phyloP scores from a whole-genome alignment of 2,113 vertebrate genomes.

The Cyphomyrus plagiostoma region DNA sequence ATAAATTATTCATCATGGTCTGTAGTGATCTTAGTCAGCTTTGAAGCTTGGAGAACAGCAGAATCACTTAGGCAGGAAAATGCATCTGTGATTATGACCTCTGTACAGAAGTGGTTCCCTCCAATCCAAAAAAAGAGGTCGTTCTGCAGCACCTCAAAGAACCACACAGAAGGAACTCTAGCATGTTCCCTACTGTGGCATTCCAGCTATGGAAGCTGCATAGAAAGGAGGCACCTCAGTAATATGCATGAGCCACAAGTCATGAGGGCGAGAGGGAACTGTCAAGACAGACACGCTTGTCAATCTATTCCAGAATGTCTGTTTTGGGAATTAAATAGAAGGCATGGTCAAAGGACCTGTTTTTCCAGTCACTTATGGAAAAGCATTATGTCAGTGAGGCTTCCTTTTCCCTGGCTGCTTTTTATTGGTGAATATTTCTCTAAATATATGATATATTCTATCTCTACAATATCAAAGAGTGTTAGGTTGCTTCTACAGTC shows the following conservation, averaged over 20 bases:
- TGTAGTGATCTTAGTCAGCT: neutral
- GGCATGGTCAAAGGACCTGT: conserved; percentile 22
- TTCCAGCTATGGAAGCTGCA: neutral
- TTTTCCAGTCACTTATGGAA: conserved; percentile 23
- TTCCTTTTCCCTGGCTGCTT: neutral
- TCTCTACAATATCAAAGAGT: conserved; percentile 5
- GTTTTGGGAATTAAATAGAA: conserved; percentile 40
- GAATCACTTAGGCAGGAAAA: neutral
- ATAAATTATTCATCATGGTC: neutral
- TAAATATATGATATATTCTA: neutral
- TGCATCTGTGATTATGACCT: neutral
- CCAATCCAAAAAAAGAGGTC: neutral
- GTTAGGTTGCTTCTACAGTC: neutral
- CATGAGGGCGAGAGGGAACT: conserved; percentile 4
- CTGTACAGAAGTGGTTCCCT: neutral
- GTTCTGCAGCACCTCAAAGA: neutral
- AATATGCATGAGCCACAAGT: conserved; percentile 20
- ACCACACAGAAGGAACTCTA: neutral
- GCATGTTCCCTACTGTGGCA: neutral
- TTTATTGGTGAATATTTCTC: conserved; percentile 5
- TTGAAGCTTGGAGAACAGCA: neutral
- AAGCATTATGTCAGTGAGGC: conserved; percentile 3
- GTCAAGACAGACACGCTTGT: neutral
- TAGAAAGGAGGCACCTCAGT: neutral
- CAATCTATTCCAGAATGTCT: conserved; percentile 29